A percentile compares a stretch with the other conserved stretches of the same genome.
Conservation (phyloP, 2,888 invertebrate genomes). For the Drosophila atripex region DNA sequence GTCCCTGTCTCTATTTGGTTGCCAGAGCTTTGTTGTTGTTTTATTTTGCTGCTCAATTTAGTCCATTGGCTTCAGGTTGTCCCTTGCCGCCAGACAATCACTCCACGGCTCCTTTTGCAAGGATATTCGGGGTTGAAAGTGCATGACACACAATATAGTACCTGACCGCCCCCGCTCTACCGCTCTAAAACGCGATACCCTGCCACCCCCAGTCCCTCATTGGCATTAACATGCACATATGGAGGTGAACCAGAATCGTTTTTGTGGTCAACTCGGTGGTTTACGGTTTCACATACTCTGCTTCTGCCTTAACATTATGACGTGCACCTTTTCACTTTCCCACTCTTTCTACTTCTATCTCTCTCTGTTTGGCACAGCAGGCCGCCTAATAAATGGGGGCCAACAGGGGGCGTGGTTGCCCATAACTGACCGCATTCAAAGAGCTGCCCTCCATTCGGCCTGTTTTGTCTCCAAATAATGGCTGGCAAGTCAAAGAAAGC, state of each 20-base stretch:
- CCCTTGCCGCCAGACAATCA: constrained; percentile 56
- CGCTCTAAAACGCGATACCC: not conserved
- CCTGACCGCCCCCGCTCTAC: constrained; percentile 25
- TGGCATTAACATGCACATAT: constrained; percentile 62
- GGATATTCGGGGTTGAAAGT: constrained; percentile 71
- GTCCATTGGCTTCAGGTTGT: constrained; percentile 61
- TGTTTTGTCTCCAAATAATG: constrained; percentile 34
- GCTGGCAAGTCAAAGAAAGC: constrained; percentile 22
- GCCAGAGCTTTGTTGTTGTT: constrained; percentile 7
- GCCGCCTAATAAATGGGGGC: constrained; percentile 66
- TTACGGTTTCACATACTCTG: constrained; percentile 68
- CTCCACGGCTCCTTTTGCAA: constrained; percentile 43
- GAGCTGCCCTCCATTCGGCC: constrained; percentile 30
- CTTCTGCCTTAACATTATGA: constrained; percentile 1
- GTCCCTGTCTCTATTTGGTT: constrained; percentile 12
- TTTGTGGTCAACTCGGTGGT: constrained; percentile 70
- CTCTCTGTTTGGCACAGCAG: constrained; percentile 54
- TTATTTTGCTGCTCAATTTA: constrained; percentile 65
- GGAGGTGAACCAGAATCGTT: constrained; percentile 64
- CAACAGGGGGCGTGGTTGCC: constrained; percentile 26
- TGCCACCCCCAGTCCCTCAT: not conserved
- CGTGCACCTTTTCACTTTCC: constrained; percentile 38
- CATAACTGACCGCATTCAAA: constrained; percentile 27
- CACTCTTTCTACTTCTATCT: constrained; percentile 38
- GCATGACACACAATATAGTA: constrained; percentile 76